Conservation (phyloP, 2,113 vertebrate species). For the Heterotilapia buettikoferi region DNA sequence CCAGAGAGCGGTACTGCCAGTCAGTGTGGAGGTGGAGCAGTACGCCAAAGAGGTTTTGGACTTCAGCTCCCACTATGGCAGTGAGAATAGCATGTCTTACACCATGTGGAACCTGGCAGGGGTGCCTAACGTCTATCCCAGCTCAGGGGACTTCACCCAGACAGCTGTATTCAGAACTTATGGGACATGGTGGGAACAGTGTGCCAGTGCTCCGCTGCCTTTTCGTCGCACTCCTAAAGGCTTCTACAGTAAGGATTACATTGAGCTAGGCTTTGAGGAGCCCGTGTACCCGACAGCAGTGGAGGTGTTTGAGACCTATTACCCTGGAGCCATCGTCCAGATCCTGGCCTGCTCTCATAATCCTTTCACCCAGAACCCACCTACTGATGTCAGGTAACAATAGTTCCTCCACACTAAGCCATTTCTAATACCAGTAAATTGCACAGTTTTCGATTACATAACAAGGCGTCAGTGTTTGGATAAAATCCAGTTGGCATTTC, state of each 20-base stretch:
- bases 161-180: conserved; percentile 95
- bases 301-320: conserved; percentile 94
- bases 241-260: conserved; percentile 92
- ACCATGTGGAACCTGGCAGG: conserved; percentile 99
- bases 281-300: conserved; percentile 93
- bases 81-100: conserved; percentile 98
- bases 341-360: conserved; percentile 96
- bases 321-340: conserved; percentile 91
- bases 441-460: neutral
- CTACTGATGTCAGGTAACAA: conserved; percentile 89
- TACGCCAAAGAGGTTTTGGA: conserved; percentile 96
- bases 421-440: neutral
- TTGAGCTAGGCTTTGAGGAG: conserved; percentile 93
- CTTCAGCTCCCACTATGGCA: conserved; percentile 98
- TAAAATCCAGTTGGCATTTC: neutral
- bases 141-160: conserved; percentile 97
- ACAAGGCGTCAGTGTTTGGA: neutral
- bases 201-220: conserved; percentile 77
- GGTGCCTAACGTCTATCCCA: conserved; percentile 92
- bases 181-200: conserved; percentile 92
- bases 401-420: neutral
- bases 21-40: conserved; percentile 88
- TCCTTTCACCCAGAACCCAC: conserved; percentile 88
- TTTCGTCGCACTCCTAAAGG: conserved; percentile 81
- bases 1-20: conserved; percentile 80